Evolutionary conservation across 1,140 invertebrate genomes (phyloP).

Genomic region (Holcopasites calliopsidis): DNA sequence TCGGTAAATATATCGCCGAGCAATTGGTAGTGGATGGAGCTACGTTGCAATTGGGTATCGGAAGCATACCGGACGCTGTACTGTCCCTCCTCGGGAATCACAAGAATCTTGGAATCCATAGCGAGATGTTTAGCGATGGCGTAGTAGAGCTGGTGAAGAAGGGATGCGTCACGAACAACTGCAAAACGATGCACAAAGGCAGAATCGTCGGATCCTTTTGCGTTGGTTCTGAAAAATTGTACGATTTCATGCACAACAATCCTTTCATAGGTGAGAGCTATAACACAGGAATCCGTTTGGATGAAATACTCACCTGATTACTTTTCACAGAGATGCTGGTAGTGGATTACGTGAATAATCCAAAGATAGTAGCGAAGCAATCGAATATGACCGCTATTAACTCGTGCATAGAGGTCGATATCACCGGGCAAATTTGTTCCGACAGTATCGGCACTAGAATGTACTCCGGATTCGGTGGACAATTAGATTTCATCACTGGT

Average conservation of each 20-base stretch:
- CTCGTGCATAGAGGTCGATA: conserved; percentile 96
- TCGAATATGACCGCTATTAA: conserved; percentile 97
- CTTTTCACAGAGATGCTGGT: conserved; percentile 87
- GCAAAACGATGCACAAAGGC: conserved; percentile 90
- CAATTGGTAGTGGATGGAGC: conserved; percentile 95
- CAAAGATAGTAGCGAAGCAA: conserved; percentile 89
- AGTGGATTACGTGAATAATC: conserved; percentile 93
- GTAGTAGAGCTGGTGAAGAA: conserved; percentile 92
- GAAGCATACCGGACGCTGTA: conserved; percentile 96
- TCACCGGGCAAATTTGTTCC: conserved; percentile 95
- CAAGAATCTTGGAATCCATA: conserved; percentile 96
- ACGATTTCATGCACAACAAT: conserved; percentile 96
- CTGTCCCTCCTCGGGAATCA: conserved; percentile 88
- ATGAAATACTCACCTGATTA: not conserved
- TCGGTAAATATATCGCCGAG: conserved; percentile 94
- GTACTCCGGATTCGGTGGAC: conserved; percentile 96
- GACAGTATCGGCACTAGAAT: conserved; percentile 96
- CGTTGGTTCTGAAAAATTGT: conserved; percentile 92
- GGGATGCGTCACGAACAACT: conserved; percentile 94
- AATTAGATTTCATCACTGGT: conserved; percentile 98
- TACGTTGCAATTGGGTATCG: conserved; percentile 97
- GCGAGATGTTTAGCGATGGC: conserved; percentile 97
- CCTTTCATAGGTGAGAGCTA: conserved; percentile 88
- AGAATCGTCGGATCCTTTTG: conserved; percentile 94
- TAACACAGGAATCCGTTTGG: not conserved